Evolutionary conservation across 2,888 invertebrate species (phyloP).

Genomic region (Dryococelus australis): DNA sequence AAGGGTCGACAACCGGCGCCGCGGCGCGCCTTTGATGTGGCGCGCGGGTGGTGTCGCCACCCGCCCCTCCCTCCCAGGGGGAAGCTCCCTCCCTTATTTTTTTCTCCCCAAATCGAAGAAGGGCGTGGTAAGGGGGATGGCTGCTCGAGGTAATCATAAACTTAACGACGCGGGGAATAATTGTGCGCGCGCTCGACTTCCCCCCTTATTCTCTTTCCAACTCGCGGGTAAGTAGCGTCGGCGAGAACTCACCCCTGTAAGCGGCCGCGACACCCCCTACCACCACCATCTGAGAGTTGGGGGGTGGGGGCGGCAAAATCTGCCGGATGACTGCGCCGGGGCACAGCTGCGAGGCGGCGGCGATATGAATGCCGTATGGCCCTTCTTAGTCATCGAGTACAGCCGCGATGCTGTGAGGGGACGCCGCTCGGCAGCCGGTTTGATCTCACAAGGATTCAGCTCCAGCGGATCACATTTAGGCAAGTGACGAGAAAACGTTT

Average conservation of each 20-base stretch:
- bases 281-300: no score
- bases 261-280: neutral
- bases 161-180: conserved; percentile 10
- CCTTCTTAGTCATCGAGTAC: neutral
- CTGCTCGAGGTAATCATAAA: neutral
- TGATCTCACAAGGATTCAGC: no score
- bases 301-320: no score
- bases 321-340: neutral
- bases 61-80: neutral
- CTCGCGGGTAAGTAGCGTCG: no score
- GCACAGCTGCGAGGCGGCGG: neutral
- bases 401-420: neutral
- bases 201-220: no score
- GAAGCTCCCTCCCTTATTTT: neutral
- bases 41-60: neutral
- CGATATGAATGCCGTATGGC: neutral
- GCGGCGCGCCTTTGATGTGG: neutral
- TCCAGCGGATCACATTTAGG: no score
- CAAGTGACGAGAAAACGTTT: no score
- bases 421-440: no score
- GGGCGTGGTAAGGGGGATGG: neutral
- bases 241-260: neutral
- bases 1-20: neutral
- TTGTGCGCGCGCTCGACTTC: neutral
- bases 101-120: no score